Conservation (phyloP, 2,888 invertebrate genomes). For the Drosophila neotestacea region DNA sequence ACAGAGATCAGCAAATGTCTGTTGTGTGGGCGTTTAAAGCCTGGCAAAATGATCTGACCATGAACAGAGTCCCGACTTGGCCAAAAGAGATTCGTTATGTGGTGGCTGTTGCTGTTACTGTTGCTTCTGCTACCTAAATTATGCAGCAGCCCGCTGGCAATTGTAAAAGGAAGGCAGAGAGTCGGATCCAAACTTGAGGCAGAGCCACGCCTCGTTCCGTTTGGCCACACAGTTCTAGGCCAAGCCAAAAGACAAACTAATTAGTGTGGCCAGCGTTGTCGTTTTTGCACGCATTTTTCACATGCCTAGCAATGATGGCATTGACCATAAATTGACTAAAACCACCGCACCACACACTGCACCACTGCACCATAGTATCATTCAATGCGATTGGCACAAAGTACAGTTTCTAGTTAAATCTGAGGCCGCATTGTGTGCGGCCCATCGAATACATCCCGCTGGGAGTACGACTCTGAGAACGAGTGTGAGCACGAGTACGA, state of each 20-base stretch:
- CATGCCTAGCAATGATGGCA: constrained; percentile 56
- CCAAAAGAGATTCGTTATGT: constrained; percentile 33
- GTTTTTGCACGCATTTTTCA: constrained; percentile 70
- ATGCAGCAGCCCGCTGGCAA: constrained; percentile 66
- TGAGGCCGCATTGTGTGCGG: constrained; percentile 68
- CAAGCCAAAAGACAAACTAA: constrained; percentile 65
- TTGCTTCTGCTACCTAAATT: constrained; percentile 70
- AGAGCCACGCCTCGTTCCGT: constrained; percentile 30
- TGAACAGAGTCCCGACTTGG: constrained; percentile 19
- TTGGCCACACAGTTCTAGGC: constrained; percentile 30
- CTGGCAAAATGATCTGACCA: constrained; percentile 42
- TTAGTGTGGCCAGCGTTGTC: constrained; percentile 67
- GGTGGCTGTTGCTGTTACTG: constrained; percentile 28
- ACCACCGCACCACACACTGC: constrained; percentile 23
- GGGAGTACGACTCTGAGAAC: constrained; percentile 32
- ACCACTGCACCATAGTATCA: constrained; percentile 21
- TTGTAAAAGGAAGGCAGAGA: constrained; percentile 14
- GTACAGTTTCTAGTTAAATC: constrained; percentile 73
- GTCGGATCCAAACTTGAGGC: constrained; percentile 33
- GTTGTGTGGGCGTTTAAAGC: constrained; percentile 79
- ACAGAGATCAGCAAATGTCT: constrained; percentile 18
- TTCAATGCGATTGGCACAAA: constrained; percentile 53
- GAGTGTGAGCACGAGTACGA: constrained; percentile 28
- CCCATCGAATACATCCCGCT: constrained; percentile 61
- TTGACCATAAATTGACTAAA: constrained; percentile 64